Evolutionary conservation across 2,888 invertebrate genomes (phyloP).

Genomic region (Dione juno): DNA sequence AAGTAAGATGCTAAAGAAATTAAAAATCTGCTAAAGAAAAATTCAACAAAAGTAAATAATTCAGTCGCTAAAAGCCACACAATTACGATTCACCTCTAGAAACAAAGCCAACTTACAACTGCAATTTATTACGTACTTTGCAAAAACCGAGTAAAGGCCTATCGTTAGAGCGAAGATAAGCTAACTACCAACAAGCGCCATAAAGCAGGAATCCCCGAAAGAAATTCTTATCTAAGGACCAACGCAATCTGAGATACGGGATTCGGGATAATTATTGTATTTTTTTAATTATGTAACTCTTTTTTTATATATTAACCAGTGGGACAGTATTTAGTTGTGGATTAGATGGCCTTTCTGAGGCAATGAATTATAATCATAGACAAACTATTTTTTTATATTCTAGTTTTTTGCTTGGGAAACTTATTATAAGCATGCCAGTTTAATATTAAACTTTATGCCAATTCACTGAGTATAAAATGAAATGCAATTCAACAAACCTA

Average conservation of each 20-base stretch:
- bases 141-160: slow-evolving; percentile 33
- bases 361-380: no score
- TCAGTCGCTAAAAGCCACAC: neutral
- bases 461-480: no score
- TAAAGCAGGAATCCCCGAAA: slow-evolving; percentile 43
- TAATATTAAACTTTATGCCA: no score
- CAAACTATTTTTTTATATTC: no score
- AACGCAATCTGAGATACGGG: slow-evolving; percentile 48
- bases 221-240: slow-evolving; percentile 43
- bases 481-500: no score
- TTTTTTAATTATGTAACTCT: slow-evolving; percentile 27
- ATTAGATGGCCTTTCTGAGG: no score
- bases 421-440: no score
- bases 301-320: neutral
- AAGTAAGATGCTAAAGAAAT: neutral
- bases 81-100: slow-evolving; percentile 12
- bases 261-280: slow-evolving; percentile 47
- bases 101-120: slow-evolving; percentile 27
- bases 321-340: no score
- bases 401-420: no score
- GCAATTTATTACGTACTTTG: slow-evolving; percentile 39
- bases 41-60: neutral
- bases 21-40: neutral
- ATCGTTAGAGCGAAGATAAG: slow-evolving; percentile 39
- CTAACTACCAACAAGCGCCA: slow-evolving; percentile 41